A percentile compares a stretch with the other conserved stretches of the same genome.
These are phyloP conservation scores for Pomacea canaliculata DNA, from an alignment of 2,888 invertebrate genomes.

Conservation along the genomic window DNA sequence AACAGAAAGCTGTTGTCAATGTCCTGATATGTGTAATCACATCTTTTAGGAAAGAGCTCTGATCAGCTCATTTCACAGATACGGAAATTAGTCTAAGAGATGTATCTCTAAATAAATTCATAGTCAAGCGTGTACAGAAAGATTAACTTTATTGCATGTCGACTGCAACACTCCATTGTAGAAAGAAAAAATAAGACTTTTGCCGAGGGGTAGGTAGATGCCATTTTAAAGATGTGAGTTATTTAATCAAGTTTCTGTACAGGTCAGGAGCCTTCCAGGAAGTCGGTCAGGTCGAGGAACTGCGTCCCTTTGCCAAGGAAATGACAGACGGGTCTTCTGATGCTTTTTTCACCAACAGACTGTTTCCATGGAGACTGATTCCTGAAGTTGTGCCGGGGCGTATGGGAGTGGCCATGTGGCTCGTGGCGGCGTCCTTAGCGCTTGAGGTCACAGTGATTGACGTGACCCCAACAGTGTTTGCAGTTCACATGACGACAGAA, in stretches of 20 bases:
- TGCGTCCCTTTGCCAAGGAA: slow-evolving; percentile 5
- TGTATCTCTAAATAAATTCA: too few relatives aligned
- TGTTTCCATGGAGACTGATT: slow-evolving; percentile 33
- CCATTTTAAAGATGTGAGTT: too few relatives aligned
- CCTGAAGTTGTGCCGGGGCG: slow-evolving; percentile 31
- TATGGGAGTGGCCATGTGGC: slow-evolving; percentile 33
- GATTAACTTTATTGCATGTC: too few relatives aligned
- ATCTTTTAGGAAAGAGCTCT: too few relatives aligned
- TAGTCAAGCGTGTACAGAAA: too few relatives aligned
- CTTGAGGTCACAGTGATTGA: slow-evolving; percentile 28
- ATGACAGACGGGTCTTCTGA: slow-evolving; percentile 31
- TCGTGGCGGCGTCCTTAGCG: slow-evolving; percentile 27
- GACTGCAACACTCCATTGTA: too few relatives aligned
- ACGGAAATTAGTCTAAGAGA: too few relatives aligned
- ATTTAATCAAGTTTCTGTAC: neutral
- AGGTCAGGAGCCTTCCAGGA: neutral
- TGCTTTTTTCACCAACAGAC: slow-evolving; percentile 30
- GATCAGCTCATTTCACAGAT: too few relatives aligned
- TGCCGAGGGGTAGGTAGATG: too few relatives aligned
- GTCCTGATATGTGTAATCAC: too few relatives aligned
- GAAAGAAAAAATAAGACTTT: too few relatives aligned
- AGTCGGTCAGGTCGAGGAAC: slow-evolving; percentile 5
- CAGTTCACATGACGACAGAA: slow-evolving; percentile 31
- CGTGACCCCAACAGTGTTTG: slow-evolving; percentile 22
- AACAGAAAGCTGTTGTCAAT: too few relatives aligned